Evolutionary conservation across 2,113 vertebrate genomes (phyloP).

Genomic region (Irena cyanogastra): DNA sequence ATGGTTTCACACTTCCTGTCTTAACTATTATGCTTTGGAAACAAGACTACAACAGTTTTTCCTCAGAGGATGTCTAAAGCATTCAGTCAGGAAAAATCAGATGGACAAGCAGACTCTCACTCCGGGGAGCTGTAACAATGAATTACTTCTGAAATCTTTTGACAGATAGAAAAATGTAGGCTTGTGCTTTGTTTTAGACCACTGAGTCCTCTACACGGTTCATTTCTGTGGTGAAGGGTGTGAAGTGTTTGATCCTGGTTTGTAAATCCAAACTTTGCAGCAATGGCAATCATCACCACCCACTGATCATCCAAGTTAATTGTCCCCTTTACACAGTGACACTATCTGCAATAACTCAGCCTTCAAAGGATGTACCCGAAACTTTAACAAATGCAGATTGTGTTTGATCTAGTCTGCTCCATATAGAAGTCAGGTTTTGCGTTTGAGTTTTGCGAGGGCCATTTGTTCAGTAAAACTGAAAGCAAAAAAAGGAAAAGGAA

Average conservation of each 20-base stretch:
- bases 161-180: conserved; percentile 69
- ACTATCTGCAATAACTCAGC: neutral
- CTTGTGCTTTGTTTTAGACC: conserved; percentile 53
- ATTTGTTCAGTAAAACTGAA: neutral
- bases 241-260: conserved; percentile 48
- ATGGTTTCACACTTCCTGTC: conserved; percentile 42
- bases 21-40: conserved; percentile 16
- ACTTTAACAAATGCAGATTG: neutral
- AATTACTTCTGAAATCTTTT: conserved; percentile 64
- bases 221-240: conserved; percentile 24
- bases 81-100: conserved; percentile 61
- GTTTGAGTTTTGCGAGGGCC: neutral
- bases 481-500: neutral
- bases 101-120: conserved; percentile 59
- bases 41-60: conserved; percentile 20
- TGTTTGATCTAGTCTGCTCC: neutral
- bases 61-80: conserved; percentile 48
- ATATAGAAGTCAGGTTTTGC: neutral
- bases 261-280: conserved; percentile 36
- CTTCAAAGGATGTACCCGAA: conserved; percentile 15
- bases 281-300: neutral
- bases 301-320: conserved; percentile 15
- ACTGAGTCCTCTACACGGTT: conserved; percentile 2
- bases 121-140: conserved; percentile 59
- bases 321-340: conserved; percentile 1